Percentiles rank a stretch among this genome's conserved stretches.
phyloP scores from a whole-genome alignment of 2,888 invertebrate genomes.

The Eilema caniola region DNA sequence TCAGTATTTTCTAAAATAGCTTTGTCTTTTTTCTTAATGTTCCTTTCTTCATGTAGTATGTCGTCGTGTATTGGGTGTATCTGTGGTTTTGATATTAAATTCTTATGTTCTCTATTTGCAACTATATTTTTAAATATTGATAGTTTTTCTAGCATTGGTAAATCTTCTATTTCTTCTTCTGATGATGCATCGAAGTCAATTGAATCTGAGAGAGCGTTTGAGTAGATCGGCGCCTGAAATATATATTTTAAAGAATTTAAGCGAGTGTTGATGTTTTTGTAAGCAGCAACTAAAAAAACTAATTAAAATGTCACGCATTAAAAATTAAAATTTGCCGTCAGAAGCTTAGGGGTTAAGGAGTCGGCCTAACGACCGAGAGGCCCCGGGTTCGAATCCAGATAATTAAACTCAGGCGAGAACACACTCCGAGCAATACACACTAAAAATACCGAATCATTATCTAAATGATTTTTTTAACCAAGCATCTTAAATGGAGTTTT shows the following conservation, averaged over 20 bases:
- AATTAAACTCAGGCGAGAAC: too few relatives aligned
- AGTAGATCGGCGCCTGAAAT: constrained; percentile 70
- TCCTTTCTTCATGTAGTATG: constrained; percentile 68
- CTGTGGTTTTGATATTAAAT: constrained; percentile 70
- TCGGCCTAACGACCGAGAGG: too few relatives aligned
- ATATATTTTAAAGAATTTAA: not conserved
- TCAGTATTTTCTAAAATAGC: constrained; percentile 50
- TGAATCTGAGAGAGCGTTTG: constrained; percentile 27
- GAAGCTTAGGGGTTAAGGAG: too few relatives aligned
- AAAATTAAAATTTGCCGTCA: too few relatives aligned
- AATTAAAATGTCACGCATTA: too few relatives aligned
- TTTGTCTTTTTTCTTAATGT: constrained; percentile 79
- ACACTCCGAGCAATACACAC: too few relatives aligned
- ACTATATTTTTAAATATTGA: constrained; percentile 76
- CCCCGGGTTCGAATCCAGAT: too few relatives aligned
- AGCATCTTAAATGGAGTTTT: too few relatives aligned
- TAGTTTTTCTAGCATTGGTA: constrained; percentile 71
- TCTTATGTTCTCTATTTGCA: constrained; percentile 61
- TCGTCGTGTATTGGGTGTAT: constrained; percentile 76
- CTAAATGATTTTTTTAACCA: too few relatives aligned
- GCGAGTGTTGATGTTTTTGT: too few relatives aligned
- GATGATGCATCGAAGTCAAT: constrained; percentile 5
- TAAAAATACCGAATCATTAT: too few relatives aligned
- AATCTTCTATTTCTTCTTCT: constrained; percentile 57
- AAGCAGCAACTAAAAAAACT: too few relatives aligned